These are phyloP conservation scores for Uria lomvia DNA, from an alignment of 2,113 vertebrate species.

Conservation along the genomic window DNA sequence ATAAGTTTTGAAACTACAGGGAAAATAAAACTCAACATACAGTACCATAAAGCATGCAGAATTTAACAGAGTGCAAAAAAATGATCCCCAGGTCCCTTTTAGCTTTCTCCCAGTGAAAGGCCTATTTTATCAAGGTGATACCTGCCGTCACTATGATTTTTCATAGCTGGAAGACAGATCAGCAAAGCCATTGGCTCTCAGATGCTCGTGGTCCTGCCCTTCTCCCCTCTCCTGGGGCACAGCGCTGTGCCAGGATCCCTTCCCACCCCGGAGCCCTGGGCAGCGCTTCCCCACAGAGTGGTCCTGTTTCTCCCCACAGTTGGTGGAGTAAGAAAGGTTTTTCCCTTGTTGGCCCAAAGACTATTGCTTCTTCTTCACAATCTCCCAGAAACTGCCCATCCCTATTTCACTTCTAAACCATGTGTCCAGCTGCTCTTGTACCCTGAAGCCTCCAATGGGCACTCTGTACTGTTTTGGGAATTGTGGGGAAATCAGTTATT, in stretches of 20 bases:
- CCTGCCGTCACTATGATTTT: background rate
- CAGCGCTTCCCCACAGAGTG: background rate
- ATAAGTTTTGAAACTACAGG: background rate
- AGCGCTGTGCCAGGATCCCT: background rate
- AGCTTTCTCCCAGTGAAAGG: background rate
- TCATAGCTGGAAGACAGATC: background rate
- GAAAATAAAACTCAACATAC: background rate
- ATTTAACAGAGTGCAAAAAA: background rate
- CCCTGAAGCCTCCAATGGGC: background rate
- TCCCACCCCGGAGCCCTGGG: background rate
- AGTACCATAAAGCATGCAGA: background rate
- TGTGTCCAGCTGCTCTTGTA: background rate
- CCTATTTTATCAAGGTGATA: background rate
- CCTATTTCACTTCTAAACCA: background rate
- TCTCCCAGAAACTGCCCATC: background rate
- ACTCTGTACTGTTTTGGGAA: background rate
- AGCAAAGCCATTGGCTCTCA: background rate
- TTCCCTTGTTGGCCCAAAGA: background rate
- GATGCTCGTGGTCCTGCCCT: background rate
- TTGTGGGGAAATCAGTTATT: background rate
- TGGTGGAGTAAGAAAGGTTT: background rate
- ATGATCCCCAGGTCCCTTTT: background rate
- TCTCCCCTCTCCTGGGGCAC: background rate
- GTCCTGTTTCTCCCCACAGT: background rate
- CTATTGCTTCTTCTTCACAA: background rate